Base-by-base conservation (phyloP, 2,888 invertebrate species). In the Caenorhabditis sinica region DNA sequence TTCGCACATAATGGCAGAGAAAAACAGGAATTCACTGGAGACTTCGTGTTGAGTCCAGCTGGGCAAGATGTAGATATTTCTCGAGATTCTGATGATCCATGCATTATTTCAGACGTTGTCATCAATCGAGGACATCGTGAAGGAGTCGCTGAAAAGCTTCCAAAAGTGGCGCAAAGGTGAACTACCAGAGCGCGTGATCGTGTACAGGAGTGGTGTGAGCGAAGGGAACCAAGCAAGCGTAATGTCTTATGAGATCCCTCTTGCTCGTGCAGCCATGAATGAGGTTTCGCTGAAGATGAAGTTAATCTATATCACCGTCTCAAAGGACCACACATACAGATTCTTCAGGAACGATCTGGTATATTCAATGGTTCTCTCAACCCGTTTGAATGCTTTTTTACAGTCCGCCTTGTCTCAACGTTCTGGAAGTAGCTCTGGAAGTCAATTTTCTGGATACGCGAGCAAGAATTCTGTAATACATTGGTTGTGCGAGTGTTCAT, bases 301-400 rank as follows among this genome's bases (percentile, higher is more conserved):
- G 61, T 9, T 91, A 45, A 84, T 86, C 36, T 85, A 88, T 66
- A 87, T 92, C 36, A 85, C 88, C 13, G 88, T 89, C 1, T 86
- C 86, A 43, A 90, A 90, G 66, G 82, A 89, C 17, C 91, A 92
- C 45, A 84, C 68, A 4, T 74, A 86, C 11, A 87, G 92, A 1
- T 74, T 89, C 60, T 82, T 89, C 72, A 65, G 51, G 5, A 36
- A 49, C 17, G 20, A 60, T 23, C 13, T 66, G 17, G 86, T 72
- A 56, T 28, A n/a, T n/a, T n/a, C n/a, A n/a, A n/a, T n/a, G n/a
- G n/a, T n/a, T n/a, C n/a, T n/a, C n/a, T n/a, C n/a, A n/a, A n/a
- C n/a, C n/a, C n/a, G 25, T 11, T 28, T 4, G 15, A 28, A 9
- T 9, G 1, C 6, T 23, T 25, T 58, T 58, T 25, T 49, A 8